Conservation (phyloP, 2,113 vertebrate genomes). For the Mellivora capensis region DNA sequence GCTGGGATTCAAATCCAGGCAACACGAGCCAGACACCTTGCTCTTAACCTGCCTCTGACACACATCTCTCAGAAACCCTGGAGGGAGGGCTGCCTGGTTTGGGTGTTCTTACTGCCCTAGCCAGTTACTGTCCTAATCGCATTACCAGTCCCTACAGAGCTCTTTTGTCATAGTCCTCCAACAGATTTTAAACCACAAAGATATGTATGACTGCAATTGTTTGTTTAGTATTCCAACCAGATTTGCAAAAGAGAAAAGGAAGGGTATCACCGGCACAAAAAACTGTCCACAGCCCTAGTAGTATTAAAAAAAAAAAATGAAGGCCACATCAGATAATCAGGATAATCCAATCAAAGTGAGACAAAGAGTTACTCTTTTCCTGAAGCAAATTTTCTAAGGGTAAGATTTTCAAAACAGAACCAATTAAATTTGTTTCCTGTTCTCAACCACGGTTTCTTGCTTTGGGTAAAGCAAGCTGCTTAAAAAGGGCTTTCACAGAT, state of each 20-base stretch:
- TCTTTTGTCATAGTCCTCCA: constrained; percentile 38
- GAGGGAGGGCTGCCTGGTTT: background rate
- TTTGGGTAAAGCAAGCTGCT: constrained; percentile 27
- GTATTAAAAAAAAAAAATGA: background rate
- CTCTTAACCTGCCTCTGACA: background rate
- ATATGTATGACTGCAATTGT: background rate
- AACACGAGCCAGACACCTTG: background rate
- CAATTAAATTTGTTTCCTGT: constrained; percentile 46
- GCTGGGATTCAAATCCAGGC: background rate
- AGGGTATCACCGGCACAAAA: background rate
- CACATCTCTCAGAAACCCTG: background rate
- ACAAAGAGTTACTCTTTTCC: constrained; percentile 44
- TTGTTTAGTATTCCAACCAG: constrained; percentile 35
- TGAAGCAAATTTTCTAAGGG: constrained; percentile 4
- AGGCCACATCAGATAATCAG: background rate
- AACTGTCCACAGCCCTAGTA: background rate
- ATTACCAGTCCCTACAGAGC: constrained; percentile 50
- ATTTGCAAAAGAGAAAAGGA: constrained; percentile 48
- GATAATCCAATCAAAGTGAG: constrained; percentile 4
- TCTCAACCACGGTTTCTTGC: constrained; percentile 28
- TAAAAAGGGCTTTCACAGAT: constrained; percentile 53
- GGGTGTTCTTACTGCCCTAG: background rate
- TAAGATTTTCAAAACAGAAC: constrained; percentile 50
- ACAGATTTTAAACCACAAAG: constrained; percentile 37
- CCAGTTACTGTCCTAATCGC: background rate